Base-by-base conservation (phyloP, 2,113 vertebrate genomes). In the Hypanus sabinus region DNA sequence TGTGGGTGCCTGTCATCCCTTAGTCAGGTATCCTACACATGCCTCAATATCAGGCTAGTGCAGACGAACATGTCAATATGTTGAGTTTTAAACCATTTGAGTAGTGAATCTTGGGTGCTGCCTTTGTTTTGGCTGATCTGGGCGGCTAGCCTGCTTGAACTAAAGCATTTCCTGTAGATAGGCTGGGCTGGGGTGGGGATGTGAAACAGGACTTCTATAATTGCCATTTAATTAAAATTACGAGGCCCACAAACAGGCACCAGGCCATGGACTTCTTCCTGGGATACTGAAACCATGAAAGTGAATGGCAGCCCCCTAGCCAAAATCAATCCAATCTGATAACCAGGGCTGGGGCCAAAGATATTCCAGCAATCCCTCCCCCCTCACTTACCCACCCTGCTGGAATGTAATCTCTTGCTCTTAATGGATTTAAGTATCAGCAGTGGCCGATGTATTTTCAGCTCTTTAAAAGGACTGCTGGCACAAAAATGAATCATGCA, bases 341-440 rank as follows among this genome's bases (percentile, higher is more conserved):
- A 65, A 90, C n/a, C 62, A 90, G 85, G 5, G 60, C 57, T 62
- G n/a, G 18, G 33, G 85, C 85, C 85, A 90, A 33, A 60, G 85
- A 33, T 90, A 62, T 90, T 60, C n/a, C 60, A 65, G 57, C 5
- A 65, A 65, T 7, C 14, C 85, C 85, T 68, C 85, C 85, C 60
- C 46, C n/a, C 30, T 90, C 85, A 33, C n/a, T 90, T 30, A 20
- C 85, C 60, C 16, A 2, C 57, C 85, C 55, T n/a, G 57, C 83
- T 57, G 60, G n/a, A 62, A 90, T 33, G 62, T 90, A 90, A 90
- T 90, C 85, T 65, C 60, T 90, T 62, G 27, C 60, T 90, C 33
- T 33, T 90, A 65, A 90, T 65, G 85, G 85, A 33, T 90, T 90
- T 90, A 90, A 90, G 62, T 30, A 90, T 33, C 60, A 65, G 85